A percentile compares a stretch with the other conserved stretches of the same genome.
Conservation (phyloP, 2,797 vertebrate genomes). For the Epinephelus malabaricus region DNA sequence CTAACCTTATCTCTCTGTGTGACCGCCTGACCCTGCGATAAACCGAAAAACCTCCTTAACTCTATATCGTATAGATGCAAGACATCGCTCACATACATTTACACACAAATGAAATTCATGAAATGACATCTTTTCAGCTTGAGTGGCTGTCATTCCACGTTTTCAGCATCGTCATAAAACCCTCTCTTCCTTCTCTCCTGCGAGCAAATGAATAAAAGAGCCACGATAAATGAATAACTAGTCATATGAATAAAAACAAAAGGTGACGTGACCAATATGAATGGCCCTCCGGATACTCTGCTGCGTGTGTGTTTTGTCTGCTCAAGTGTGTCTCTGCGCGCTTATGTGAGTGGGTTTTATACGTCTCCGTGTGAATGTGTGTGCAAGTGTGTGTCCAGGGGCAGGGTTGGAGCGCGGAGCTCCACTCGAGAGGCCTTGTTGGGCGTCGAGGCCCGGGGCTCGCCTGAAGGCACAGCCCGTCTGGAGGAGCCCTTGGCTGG, state of each 20-base stretch:
- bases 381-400: conserved; percentile 35
- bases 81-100: not conserved
- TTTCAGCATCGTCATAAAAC: conserved; percentile 18
- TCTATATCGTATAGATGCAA: not conserved
- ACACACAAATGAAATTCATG: conserved; percentile 11
- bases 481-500: conserved; percentile 79
- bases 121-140: conserved; percentile 25
- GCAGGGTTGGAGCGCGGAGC: conserved; percentile 59
- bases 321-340: conserved; percentile 22
- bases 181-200: conserved; percentile 1
- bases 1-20: not conserved
- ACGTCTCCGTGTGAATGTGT: not conserved
- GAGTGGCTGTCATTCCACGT: conserved; percentile 34
- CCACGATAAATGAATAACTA: conserved; percentile 76
- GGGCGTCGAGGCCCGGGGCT: conserved; percentile 75
- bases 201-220: conserved; percentile 67
- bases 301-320: conserved; percentile 3
- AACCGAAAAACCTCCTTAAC: not conserved
- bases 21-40: not conserved
- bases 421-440: conserved; percentile 76
- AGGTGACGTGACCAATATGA: conserved; percentile 54
- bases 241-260: conserved; percentile 74
- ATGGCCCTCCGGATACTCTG: conserved; percentile 40
- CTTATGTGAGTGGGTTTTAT: conserved; percentile 30
- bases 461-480: conserved; percentile 80